Percentiles rank a stretch among this genome's conserved stretches.
Conservation (phyloP, 2,797 vertebrate species). For the Poecilia picta region DNA sequence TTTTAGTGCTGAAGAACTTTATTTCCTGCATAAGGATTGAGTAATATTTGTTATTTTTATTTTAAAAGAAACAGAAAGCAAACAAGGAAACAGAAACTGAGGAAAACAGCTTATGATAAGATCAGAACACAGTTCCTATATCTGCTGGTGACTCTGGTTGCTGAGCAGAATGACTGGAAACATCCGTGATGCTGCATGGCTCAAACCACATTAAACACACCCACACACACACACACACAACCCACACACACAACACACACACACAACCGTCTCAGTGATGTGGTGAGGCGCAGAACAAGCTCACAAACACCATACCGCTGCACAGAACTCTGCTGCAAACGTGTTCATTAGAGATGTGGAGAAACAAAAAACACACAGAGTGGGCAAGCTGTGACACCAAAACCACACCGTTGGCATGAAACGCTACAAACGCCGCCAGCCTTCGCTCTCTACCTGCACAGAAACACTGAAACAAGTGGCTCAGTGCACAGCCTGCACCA, state of each 20-base stretch:
- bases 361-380: constrained; percentile 40
- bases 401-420: constrained; percentile 27
- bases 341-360: not conserved
- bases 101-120: constrained; percentile 51
- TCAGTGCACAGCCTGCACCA: constrained; percentile 2
- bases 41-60: constrained; percentile 21
- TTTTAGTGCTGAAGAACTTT: not conserved
- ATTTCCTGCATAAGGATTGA: constrained; percentile 18
- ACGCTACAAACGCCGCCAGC: constrained; percentile 22
- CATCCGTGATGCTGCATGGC: constrained; percentile 44
- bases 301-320: constrained; percentile 15
- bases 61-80: constrained; percentile 22
- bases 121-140: constrained; percentile 50
- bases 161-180: constrained; percentile 66
- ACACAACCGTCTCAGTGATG: constrained; percentile 26
- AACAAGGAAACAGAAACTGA: constrained; percentile 42
- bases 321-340: constrained; percentile 1
- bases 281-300: constrained; percentile 28
- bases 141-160: constrained; percentile 36
- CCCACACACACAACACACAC: not conserved
- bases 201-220: constrained; percentile 49
- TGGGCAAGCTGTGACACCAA: constrained; percentile 7
- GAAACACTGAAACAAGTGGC: constrained; percentile 7
- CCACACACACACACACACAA: not conserved
- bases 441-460: constrained; percentile 41